Evolutionary conservation across 2,888 invertebrate genomes (phyloP).

Genomic region (Cheilosia urbana): DNA sequence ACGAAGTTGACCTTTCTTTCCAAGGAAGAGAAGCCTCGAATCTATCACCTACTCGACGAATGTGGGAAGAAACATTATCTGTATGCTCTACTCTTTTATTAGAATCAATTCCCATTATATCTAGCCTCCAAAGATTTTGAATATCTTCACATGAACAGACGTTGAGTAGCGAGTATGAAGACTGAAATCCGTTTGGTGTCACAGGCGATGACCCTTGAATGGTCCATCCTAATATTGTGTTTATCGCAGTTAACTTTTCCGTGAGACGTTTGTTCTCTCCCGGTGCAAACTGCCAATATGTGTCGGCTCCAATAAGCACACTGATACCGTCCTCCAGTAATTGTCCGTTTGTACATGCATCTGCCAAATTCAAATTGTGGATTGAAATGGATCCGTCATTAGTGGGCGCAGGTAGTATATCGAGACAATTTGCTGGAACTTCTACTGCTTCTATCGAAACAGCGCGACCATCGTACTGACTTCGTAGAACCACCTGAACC

Average conservation of each 20-base stretch:
- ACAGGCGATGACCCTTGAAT: conserved; percentile 44
- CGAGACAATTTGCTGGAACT: conserved; percentile 43
- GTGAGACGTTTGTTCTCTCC: conserved; percentile 40
- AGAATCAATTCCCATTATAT: no score
- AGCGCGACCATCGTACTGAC: conserved; percentile 40
- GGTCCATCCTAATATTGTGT: conserved; percentile 53
- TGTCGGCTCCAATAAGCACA: conserved; percentile 40
- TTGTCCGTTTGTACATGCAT: conserved; percentile 13
- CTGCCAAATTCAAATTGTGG: conserved; percentile 8
- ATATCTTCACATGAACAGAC: conserved; percentile 36
- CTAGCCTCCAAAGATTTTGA: no score
- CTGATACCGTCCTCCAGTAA: conserved; percentile 30
- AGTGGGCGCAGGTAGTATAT: conserved; percentile 27
- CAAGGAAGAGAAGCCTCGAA: conserved; percentile 49
- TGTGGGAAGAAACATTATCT: conserved; percentile 11
- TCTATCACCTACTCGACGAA: conserved; percentile 34
- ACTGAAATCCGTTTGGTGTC: neutral
- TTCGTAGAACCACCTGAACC: conserved; percentile 33
- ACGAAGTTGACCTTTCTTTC: conserved; percentile 9
- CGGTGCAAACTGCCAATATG: conserved; percentile 50
- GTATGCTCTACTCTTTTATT: no score
- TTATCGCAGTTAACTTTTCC: no score
- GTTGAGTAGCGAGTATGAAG: conserved; percentile 15
- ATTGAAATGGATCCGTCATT: neutral
- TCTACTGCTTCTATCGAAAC: conserved; percentile 43